These are phyloP conservation scores for Perognathus longimembris DNA, from an alignment of 2,113 vertebrate species.

Conservation along the genomic window DNA sequence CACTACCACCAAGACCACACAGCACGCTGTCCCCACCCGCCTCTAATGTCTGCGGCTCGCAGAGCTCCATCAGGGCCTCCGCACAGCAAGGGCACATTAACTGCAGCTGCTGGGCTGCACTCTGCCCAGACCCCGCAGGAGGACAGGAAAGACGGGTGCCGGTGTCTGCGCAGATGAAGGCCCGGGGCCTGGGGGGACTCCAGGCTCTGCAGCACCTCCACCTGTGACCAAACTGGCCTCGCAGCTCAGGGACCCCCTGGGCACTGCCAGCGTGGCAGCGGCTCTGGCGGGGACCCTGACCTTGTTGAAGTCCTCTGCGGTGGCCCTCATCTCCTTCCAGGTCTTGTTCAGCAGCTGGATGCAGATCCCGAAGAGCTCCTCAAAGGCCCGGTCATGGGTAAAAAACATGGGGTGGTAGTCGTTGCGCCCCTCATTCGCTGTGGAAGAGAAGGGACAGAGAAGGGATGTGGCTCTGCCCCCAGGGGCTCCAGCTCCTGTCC, in stretches of 20 bases:
- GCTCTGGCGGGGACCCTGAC: constrained; percentile 79
- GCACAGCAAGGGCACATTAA: accelerated
- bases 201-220: not conserved
- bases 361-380: constrained; percentile 98
- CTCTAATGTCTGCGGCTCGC: accelerated
- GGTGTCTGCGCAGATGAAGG: not conserved
- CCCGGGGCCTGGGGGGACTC: not conserved
- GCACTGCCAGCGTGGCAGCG: not conserved
- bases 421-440: constrained; percentile 97
- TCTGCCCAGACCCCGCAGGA: not conserved
- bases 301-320: constrained; percentile 99
- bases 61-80: not conserved
- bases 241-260: not conserved
- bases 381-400: constrained; percentile 97
- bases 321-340: constrained; percentile 99
- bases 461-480: not conserved
- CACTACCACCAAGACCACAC: accelerated
- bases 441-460: not conserved
- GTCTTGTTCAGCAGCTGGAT: constrained; percentile 99
- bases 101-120: not conserved
- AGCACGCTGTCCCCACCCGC: not conserved
- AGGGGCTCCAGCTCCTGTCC: not conserved
- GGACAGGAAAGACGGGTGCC: not conserved
- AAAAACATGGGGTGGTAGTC: constrained; percentile 99
- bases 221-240: not conserved